These are phyloP conservation scores for Drosophila kurseongensis DNA, from an alignment of 1,140 invertebrate genomes.

Conservation along the genomic window DNA sequence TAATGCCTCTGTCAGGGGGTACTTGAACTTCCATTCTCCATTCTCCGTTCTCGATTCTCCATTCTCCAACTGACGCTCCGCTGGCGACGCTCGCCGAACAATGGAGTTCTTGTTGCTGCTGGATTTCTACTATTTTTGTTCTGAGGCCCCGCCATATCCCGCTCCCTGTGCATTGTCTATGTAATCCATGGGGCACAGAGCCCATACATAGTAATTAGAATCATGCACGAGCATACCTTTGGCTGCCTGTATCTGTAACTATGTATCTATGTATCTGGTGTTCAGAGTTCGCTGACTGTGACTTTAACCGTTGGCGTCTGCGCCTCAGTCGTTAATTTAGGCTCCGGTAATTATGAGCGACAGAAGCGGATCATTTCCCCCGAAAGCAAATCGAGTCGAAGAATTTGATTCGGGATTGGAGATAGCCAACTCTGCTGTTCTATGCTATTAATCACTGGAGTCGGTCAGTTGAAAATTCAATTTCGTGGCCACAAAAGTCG, in stretches of 20 bases:
- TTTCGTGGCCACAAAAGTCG: conserved; percentile 63
- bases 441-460: conserved; percentile 64
- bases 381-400: conserved; percentile 4
- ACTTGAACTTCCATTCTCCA: conserved; percentile 65
- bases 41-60: conserved; percentile 12
- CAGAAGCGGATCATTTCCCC: conserved; percentile 39
- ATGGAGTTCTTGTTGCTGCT: conserved; percentile 34
- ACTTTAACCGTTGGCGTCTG: conserved; percentile 62
- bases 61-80: conserved; percentile 21
- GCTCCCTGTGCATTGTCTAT: conserved; percentile 51
- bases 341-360: conserved; percentile 39
- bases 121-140: not conserved
- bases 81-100: conserved; percentile 28
- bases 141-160: not conserved
- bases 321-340: conserved; percentile 43
- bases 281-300: conserved; percentile 73
- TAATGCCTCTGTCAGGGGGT: conserved; percentile 48
- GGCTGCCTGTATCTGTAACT: conserved; percentile 16
- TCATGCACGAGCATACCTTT: conserved; percentile 62
- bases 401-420: conserved; percentile 32
- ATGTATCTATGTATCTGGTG: conserved; percentile 30
- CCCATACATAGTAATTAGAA: conserved; percentile 79
- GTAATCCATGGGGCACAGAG: conserved; percentile 42
- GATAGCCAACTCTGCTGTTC: conserved; percentile 7
- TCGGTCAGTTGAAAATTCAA: conserved; percentile 75